These are phyloP conservation scores for Speoplatyrhinus poulsoni DNA, from an alignment of 2,113 vertebrate genomes.

Conservation along the genomic window DNA sequence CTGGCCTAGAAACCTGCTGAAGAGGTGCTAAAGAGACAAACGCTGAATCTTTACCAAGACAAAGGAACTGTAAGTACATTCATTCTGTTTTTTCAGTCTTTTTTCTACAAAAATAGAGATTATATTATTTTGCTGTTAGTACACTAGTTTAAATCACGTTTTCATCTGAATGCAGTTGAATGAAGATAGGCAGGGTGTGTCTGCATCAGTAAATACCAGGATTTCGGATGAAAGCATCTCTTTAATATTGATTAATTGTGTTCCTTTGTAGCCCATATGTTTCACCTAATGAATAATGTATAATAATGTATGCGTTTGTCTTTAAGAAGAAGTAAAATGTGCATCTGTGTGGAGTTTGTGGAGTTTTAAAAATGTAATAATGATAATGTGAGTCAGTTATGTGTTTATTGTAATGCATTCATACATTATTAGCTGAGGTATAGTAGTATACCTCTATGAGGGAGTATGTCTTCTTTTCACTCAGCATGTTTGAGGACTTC, in stretches of 20 bases:
- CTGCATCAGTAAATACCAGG: slow-evolving; percentile 10
- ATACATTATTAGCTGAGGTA: too few species aligned
- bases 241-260: slow-evolving; percentile 20
- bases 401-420: too few species aligned
- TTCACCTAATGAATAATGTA: slow-evolving; percentile 47
- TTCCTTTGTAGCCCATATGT: slow-evolving; percentile 28
- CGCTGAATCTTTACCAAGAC: too few species aligned
- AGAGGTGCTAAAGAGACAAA: too few species aligned
- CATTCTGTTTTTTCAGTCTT: too few species aligned
- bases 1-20: too few species aligned
- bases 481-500: slow-evolving; percentile 52
- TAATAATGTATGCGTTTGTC: slow-evolving; percentile 47
- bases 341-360: background rate
- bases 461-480: slow-evolving; percentile 25
- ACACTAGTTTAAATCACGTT: background rate
- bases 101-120: too few species aligned
- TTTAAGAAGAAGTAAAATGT: slow-evolving; percentile 11
- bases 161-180: background rate
- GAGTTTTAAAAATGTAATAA: background rate
- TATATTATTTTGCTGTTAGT: too few species aligned
- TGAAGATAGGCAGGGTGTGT: background rate
- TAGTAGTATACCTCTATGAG: too few species aligned
- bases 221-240: background rate
- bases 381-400: background rate
- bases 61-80: too few species aligned